Conservation (phyloP, 2,888 invertebrate genomes). For the Pseudococcus jackbeardsleyi region DNA sequence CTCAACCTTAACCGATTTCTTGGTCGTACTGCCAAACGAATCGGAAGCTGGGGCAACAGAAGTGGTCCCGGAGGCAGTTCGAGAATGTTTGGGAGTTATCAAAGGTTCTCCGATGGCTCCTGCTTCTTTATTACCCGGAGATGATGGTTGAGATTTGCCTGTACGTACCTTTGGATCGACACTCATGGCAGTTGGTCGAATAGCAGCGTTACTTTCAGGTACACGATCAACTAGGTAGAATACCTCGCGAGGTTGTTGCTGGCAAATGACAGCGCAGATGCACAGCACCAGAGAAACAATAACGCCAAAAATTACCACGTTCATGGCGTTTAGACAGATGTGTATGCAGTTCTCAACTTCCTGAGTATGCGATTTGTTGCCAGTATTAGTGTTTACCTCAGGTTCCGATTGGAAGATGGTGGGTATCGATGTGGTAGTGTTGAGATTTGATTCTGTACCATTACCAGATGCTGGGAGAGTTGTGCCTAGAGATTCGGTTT, state of each 20-base stretch:
- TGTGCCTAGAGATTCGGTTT: not conserved
- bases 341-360: not conserved
- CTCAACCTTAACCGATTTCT: not conserved
- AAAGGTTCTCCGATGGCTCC: not conserved
- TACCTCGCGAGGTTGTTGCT: conserved; percentile 61
- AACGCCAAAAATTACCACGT: conserved; percentile 3
- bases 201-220: not conserved
- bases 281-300: not conserved
- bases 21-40: not conserved
- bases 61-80: no score
- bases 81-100: not conserved
- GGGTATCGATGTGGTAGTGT: not conserved
- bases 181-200: not conserved
- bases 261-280: conserved; percentile 35
- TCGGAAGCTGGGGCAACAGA: not conserved
- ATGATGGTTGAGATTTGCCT: not conserved
- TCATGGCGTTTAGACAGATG: conserved; percentile 22
- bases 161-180: not conserved
- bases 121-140: not conserved
- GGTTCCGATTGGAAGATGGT: not conserved
- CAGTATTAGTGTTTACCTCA: no score
- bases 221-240: conserved; percentile 56
- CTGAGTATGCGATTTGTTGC: not conserved
- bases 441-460: not conserved
- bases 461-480: not conserved